Percentiles rank a stretch among this genome's conserved stretches.
phyloP scores from a whole-genome alignment of 2,113 vertebrate species.

The Carassius auratus region DNA sequence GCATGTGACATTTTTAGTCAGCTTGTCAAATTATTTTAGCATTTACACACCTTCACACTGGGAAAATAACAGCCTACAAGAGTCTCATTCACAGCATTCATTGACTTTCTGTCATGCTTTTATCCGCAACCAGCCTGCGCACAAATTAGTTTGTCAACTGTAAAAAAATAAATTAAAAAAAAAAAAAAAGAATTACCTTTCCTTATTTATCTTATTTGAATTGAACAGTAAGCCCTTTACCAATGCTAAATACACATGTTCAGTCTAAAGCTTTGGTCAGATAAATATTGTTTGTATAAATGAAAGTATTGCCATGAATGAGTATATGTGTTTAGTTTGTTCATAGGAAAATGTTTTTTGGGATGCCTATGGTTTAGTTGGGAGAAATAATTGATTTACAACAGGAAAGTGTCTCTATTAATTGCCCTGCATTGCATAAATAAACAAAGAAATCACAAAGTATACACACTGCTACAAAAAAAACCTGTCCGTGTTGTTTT shows the following conservation, averaged over 20 bases:
- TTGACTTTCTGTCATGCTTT: constrained; percentile 48
- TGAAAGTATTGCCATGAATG: neutral
- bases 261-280: constrained; percentile 9
- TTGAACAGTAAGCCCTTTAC: neutral
- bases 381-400: constrained; percentile 4
- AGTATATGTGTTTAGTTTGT: neutral
- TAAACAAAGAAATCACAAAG: constrained; percentile 20
- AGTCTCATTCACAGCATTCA: constrained; percentile 40
- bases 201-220: constrained; percentile 20
- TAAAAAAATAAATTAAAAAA: neutral
- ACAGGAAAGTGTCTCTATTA: constrained; percentile 6
- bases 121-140: neutral
- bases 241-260: constrained; percentile 18
- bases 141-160: constrained; percentile 38
- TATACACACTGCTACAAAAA: constrained; percentile 10
- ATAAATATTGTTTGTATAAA: constrained; percentile 39
- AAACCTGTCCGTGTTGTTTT: neutral
- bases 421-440: constrained; percentile 38
- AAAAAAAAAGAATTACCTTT: neutral
- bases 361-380: neutral
- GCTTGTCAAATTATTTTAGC: constrained; percentile 32
- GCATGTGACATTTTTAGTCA: constrained; percentile 41
- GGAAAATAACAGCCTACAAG: constrained; percentile 41
- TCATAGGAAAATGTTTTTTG: neutral
- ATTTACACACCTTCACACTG: constrained; percentile 41